Conservation (phyloP, 1,140 invertebrate genomes). For the Caerostris darwini region DNA sequence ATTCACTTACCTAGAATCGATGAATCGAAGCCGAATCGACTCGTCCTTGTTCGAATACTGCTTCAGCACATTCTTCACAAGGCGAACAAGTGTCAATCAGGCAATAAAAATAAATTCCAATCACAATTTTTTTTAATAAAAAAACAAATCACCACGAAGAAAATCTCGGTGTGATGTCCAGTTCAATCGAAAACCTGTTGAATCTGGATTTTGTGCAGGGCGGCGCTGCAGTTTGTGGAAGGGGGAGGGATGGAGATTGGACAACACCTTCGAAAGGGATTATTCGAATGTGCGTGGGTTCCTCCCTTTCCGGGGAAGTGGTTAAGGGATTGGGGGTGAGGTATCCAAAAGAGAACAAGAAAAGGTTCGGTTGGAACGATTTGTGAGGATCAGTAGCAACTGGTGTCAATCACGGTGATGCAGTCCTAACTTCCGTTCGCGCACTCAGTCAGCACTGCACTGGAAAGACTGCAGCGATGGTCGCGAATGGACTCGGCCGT, state of each 20-base stretch:
- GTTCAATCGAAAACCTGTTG: not conserved
- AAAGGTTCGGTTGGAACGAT: not conserved
- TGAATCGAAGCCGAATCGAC: not conserved
- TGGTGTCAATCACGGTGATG: not conserved
- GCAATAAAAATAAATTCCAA: not conserved
- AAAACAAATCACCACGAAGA: not conserved
- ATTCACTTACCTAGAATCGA: not conserved
- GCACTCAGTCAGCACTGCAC: not conserved
- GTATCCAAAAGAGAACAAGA: conserved; percentile 3
- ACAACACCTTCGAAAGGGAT: not conserved
- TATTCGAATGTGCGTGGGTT: not conserved
- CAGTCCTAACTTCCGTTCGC: not conserved
- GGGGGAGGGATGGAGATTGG: not conserved
- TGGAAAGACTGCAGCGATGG: conserved; percentile 6
- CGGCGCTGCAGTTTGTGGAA: not conserved
- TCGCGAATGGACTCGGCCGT: not conserved
- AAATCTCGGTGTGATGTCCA: conserved; percentile 4
- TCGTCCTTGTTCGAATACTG: not conserved
- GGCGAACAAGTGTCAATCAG: not conserved
- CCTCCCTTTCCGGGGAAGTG: not conserved
- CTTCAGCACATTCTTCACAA: not conserved
- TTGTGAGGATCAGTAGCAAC: not conserved
- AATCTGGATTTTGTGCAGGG: conserved; percentile 1
- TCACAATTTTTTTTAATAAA: not conserved
- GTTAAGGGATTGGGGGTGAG: not conserved